These are phyloP conservation scores for Trichacis sp. DNA, from an alignment of 2,888 invertebrate species.

Conservation along the genomic window DNA sequence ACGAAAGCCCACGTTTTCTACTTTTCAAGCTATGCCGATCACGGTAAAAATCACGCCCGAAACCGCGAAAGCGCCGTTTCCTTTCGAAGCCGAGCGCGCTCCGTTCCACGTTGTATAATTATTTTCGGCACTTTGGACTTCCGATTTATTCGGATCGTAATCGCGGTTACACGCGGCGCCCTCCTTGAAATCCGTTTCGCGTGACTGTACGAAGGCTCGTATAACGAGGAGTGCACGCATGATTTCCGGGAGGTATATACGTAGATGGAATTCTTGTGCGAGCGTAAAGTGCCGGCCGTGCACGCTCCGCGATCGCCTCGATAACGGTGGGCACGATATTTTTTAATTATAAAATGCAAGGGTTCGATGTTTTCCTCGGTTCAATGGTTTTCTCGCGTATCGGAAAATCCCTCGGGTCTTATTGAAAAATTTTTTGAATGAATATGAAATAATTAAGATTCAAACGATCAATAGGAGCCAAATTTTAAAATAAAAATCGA, in stretches of 20 bases:
- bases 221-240: constrained; percentile 12
- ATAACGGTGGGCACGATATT: constrained; percentile 4
- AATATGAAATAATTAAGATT: too few relatives aligned
- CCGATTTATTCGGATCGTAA: not conserved
- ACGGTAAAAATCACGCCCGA: not conserved
- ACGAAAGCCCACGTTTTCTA: not conserved
- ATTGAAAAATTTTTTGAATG: too few relatives aligned
- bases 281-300: constrained; percentile 8
- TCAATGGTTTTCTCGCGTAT: too few relatives aligned
- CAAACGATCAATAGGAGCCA: too few relatives aligned
- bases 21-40: too few relatives aligned
- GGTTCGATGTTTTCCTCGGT: constrained; percentile 6
- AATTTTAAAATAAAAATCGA: too few relatives aligned
- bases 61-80: too few relatives aligned
- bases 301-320: constrained; percentile 5
- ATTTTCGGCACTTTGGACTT: too few relatives aligned
- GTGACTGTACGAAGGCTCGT: constrained; percentile 2
- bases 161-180: not conserved
- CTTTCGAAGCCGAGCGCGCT: too few relatives aligned
- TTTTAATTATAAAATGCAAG: constrained; percentile 5
- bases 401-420: too few relatives aligned
- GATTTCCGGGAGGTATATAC: constrained; percentile 14
- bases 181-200: constrained; percentile 1
- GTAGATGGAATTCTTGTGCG: constrained; percentile 12
- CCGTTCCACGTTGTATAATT: too few relatives aligned